Base-by-base conservation (phyloP, 2,888 invertebrate species). In the Lasioglossum vierecki region DNA sequence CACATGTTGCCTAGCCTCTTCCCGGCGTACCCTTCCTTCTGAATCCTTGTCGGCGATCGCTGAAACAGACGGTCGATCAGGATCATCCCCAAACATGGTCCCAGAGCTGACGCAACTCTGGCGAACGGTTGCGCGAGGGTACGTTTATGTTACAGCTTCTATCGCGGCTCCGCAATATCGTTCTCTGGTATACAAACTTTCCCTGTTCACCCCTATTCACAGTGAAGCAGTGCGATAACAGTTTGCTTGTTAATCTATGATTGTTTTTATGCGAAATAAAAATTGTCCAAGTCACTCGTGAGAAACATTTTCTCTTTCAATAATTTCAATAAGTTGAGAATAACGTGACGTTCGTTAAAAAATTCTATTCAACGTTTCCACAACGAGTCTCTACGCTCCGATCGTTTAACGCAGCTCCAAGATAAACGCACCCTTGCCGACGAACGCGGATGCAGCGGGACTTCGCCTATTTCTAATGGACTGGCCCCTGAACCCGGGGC, bases 1-100 rank as follows among this genome's bases (percentile, higher is more conserved):
- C 15, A 86, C 73, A 60, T 90, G 84, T 85, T 88, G 91, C n/a
- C 90, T 75, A 2, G 73, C 41, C 53, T 92, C 91, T 26, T 88
- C 88, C 53, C 78, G 78, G 46, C 79, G 84, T 9, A 82, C 46
- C 39, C 74, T 83, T 71, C 75, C 86, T 13, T 88, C 88, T 63
- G 83, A 77, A 72, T 89, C 84, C 44, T 86, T 85, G 9, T 87
- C 88, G 49, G 88, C 86, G 78, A 83, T 83, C 26, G 86, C 91
- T 91, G 77, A 83, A 83, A 85, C 79, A 88, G 44, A 13, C 30
- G 11, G 35, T 44, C 44, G 26, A 44, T 41, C 9, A 63, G 18
- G 30, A 63, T 35, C 18, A 11, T 22, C 72, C 13, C 30, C 30
- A 15, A 30, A 63, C 63, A 6, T 30, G 30, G 18, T 63, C 8